Percentiles rank a stretch among this genome's conserved stretches.
phyloP scores from a whole-genome alignment of 2,888 invertebrate genomes.

The Rambutsinella grinnellia region DNA sequence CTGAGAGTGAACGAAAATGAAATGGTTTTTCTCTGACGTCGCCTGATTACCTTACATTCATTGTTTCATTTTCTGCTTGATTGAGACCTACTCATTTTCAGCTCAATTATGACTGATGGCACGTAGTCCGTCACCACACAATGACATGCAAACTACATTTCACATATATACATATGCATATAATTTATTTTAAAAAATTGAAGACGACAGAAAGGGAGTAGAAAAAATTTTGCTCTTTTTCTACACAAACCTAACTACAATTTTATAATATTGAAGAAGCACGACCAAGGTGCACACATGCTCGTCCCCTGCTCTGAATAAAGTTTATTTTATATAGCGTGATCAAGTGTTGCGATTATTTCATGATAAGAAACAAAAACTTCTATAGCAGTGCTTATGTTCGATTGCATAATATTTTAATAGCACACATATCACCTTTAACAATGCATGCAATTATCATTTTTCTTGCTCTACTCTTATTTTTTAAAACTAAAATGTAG shows the following conservation, averaged over 20 bases:
- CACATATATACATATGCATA: neutral
- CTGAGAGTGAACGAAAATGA: neutral
- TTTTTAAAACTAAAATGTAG: conserved; percentile 8
- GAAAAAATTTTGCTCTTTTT: conserved; percentile 5
- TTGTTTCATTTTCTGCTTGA: neutral
- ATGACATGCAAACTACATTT: conserved; percentile 1
- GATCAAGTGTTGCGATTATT: neutral
- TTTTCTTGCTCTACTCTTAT: conserved; percentile 27
- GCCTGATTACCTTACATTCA: too few relatives aligned
- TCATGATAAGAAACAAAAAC: neutral
- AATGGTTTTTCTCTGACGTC: conserved; percentile 2
- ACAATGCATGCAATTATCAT: conserved; percentile 52
- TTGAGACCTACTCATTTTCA: neutral
- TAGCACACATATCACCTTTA: conserved; percentile 44
- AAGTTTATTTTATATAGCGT: too few relatives aligned
- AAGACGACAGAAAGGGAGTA: neutral
- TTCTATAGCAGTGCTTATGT: neutral
- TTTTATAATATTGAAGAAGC: neutral
- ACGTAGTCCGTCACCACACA: neutral
- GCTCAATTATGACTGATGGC: neutral
- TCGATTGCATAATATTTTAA: conserved; percentile 47
- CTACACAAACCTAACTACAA: neutral
- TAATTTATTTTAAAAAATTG: conserved; percentile 1
- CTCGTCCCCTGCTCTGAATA: neutral
- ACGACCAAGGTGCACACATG: neutral